Conservation (phyloP, 1,140 invertebrate genomes). For the Drosophila arawakana region DNA sequence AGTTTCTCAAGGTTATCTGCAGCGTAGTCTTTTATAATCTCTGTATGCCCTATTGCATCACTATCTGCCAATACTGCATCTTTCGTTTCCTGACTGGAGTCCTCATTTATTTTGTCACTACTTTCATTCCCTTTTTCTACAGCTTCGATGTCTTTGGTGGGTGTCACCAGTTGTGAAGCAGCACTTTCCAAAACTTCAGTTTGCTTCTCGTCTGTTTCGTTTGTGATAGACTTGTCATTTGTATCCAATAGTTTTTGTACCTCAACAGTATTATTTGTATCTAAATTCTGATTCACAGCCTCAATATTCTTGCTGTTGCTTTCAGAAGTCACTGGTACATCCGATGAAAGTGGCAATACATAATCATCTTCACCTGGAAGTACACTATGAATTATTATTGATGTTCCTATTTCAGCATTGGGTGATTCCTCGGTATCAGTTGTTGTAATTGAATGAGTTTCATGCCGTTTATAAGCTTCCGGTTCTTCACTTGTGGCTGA, state of each 20-base stretch:
- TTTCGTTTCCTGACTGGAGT: neutral
- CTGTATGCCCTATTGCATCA: neutral
- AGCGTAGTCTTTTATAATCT: neutral
- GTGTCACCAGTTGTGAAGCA: neutral
- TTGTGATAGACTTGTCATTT: neutral
- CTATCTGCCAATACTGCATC: neutral
- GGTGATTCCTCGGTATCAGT: neutral
- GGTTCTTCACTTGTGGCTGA: too few relatives aligned
- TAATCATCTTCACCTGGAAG: conserved; percentile 39
- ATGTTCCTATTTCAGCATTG: conserved; percentile 9
- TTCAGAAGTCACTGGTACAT: neutral
- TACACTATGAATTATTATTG: conserved; percentile 39
- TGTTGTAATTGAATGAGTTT: too few relatives aligned
- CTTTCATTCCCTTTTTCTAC: neutral
- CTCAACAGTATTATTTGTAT: neutral
- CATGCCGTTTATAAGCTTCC: too few relatives aligned
- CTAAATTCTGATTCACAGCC: neutral
- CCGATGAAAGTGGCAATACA: neutral
- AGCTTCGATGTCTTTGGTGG: neutral
- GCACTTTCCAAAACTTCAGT: neutral
- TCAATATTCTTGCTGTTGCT: neutral
- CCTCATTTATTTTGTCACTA: neutral
- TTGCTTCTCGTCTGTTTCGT: neutral
- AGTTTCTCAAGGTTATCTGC: neutral
- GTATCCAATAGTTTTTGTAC: neutral